A percentile compares a stretch with the other conserved stretches of the same genome.
Conservation (phyloP, 2,797 vertebrate species). For the Rachycentron canadum region DNA sequence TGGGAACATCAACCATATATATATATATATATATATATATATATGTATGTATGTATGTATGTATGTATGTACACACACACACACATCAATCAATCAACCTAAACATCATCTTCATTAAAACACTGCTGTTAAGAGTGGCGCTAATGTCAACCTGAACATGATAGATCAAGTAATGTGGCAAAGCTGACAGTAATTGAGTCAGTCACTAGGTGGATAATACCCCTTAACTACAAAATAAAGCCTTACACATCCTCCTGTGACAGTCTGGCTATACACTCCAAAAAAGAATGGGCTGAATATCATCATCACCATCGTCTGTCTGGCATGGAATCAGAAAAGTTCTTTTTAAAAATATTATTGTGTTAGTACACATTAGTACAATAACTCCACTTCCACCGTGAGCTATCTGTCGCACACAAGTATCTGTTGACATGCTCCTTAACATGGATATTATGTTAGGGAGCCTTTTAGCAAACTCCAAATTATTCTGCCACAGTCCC, state of each 20-base stretch:
- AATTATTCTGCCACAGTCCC: conserved; percentile 86
- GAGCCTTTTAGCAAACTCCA: conserved; percentile 89
- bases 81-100: neutral
- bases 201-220: conserved; percentile 27
- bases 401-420: conserved; percentile 86
- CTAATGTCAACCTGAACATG: conserved; percentile 9
- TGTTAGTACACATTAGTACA: conserved; percentile 82
- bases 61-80: too few species aligned
- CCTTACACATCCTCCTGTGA: conserved; percentile 14
- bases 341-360: conserved; percentile 81
- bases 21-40: too few species aligned
- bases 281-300: conserved; percentile 45
- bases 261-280: conserved; percentile 26
- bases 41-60: too few species aligned
- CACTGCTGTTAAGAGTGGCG: neutral
- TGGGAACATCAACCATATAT: too few species aligned
- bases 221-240: conserved; percentile 41
- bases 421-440: conserved; percentile 92
- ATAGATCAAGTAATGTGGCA: conserved; percentile 14
- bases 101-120: conserved; percentile 10
- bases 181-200: conserved; percentile 26
- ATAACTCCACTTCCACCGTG: conserved; percentile 79
- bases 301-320: conserved; percentile 52
- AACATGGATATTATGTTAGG: conserved; percentile 89
- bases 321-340: conserved; percentile 64